Base-by-base conservation (phyloP, 30 jellyfish, hydroid and myxozoan genomes). In the Aurelia sp. region DNA sequence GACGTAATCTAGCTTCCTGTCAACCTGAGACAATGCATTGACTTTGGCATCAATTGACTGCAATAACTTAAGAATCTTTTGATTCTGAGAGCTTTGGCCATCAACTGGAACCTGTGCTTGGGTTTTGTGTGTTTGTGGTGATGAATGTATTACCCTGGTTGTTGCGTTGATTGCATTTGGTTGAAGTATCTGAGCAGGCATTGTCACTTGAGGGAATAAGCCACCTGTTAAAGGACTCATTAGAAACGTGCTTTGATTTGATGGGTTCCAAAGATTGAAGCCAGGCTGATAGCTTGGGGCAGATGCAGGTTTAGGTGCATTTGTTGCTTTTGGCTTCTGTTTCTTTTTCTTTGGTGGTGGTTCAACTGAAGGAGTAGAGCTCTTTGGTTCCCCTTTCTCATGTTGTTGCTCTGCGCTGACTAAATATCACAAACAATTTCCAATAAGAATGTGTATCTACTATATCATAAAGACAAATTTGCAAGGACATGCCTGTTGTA, bases 211-310 rank as follows among this genome's bases (percentile, higher is more conserved):
- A 13, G 91, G 81, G 51, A 81, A 81, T n/a, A 81, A 75, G 22
- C 91, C 91, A 16, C 83, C 78, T 8, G 91, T 53, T 9, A 81
- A 65, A 13, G 91, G 91, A 51, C 84, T 81, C 91, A 81, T 81
- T 9, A 81, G 30, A 67, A 65, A 81, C 11, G 91, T 78, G 9
- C 74, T 73, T 33, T 81, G 91, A 67, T 67, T 69, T 48, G 83
- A 47, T 18, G 91, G 50, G 13, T 67, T 62, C 91, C 91, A 81
- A 8, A 81, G 24, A 35, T 81, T 81, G n/a, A 81, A 33, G 5
- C 84, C 91, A 19, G 72, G 77, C 13, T 69, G 84, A 47, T 66
- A 81, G 3, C 67, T 13, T 19, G 83, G 76, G 64, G 35, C 47
- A 11, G 52, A 12, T 2, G 77, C 51, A 16, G 58, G 91, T 51